Base-by-base conservation (phyloP, 1,140 invertebrate genomes). In the Sycophila sp. region DNA sequence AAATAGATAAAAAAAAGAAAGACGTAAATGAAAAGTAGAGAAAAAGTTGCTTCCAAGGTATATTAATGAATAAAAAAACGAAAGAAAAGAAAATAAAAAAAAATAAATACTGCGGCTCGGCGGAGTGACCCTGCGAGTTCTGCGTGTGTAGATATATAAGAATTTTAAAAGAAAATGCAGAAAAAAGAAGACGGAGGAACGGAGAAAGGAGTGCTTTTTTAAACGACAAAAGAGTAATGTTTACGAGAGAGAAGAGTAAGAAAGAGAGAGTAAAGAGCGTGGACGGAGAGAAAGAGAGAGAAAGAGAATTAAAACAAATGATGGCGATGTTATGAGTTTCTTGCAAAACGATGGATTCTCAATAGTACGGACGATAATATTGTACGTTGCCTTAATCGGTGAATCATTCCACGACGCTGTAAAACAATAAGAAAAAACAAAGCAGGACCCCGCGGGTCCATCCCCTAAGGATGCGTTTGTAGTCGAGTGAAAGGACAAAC, bases 301-400 rank as follows among this genome's bases (percentile, higher is more conserved):
- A 26, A 17, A 51, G 24, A 68, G 38, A 47, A 28, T 10, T 47
- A 22, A 47, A 22, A 8, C 42, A 38, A n/a, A 65, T 15, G 13
- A 24, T 56, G 4, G 10, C n/a, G n/a, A n/a, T n/a, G n/a, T n/a
- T n/a, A 36, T 59, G 40, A 60, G 58, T 62, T 69, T 69, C 66
- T 40, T 60, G 47, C 59, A 38, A 68, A 68, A 49, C 49, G 59
- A 58, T 49, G 60, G 24, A 62, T 53, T 63, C n/a, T n/a, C 67
- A 69, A 69, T 69, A 69, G 49, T 40, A n/a, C 67, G 62, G 59
- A 69, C 68, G 60, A 70, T 70, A 64, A n/a, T n/a, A n/a, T n/a
- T 56, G 62, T 71, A 66, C 47, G 68, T 73, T 73, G 72, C 72
- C 72, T 73, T 73, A 69, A 73, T 69, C 66, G 72, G 72, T 69